A percentile compares a stretch with the other conserved stretches of the same genome.
Evolutionary conservation across 1,140 invertebrate species (phyloP).

Genomic region (Cylas formicarius): DNA sequence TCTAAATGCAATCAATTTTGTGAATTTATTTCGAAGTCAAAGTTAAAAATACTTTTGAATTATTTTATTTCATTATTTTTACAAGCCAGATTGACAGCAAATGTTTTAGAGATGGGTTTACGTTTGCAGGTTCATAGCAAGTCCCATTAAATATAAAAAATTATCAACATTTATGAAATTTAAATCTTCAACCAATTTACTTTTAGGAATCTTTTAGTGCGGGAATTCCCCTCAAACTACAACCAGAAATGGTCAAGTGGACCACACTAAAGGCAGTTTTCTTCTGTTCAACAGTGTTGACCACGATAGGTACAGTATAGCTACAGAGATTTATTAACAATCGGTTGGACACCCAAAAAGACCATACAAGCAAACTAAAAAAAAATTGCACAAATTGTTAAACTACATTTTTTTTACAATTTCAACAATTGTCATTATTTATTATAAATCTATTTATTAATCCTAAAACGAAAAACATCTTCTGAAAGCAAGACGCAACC

Average conservation of each 20-base stretch:
- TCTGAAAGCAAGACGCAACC: background rate
- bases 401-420: background rate
- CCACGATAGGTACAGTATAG: conserved; percentile 64
- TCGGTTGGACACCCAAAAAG: too few species aligned
- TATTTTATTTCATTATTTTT: too few species aligned
- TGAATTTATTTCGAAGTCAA: too few species aligned
- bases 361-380: too few species aligned
- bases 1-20: too few species aligned
- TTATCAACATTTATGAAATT: background rate
- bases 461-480: background rate
- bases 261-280: conserved; percentile 72
- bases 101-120: too few species aligned
- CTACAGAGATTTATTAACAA: background rate
- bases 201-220: conserved; percentile 50
- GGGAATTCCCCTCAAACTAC: conserved; percentile 44
- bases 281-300: conserved; percentile 77
- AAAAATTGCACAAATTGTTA: too few species aligned
- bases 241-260: conserved; percentile 54
- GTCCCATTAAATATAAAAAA: too few species aligned
- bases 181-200: background rate
- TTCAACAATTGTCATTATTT: background rate
- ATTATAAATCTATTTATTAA: background rate
- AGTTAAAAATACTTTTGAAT: too few species aligned
- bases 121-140: too few species aligned
- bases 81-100: too few species aligned